Evolutionary conservation across 2,888 invertebrate genomes (phyloP).

Genomic region (Cremastobaeus sp.): DNA sequence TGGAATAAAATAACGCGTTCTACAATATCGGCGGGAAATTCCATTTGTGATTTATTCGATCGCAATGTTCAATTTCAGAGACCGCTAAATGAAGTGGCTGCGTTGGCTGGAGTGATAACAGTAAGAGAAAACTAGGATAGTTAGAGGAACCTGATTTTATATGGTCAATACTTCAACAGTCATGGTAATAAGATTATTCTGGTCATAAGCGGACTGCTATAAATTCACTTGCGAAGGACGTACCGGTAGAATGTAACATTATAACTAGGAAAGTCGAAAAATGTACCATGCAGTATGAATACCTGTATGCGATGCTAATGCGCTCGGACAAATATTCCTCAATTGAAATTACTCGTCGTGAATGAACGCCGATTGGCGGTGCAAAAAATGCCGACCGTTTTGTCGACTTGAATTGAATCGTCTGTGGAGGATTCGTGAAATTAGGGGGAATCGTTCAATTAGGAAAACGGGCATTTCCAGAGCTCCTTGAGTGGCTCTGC

Average conservation of each 20-base stretch:
- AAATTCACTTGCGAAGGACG: constrained; percentile 24
- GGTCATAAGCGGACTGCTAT: constrained; percentile 29
- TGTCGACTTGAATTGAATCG: too few species aligned
- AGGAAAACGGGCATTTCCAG: not conserved
- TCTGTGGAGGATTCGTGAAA: too few species aligned
- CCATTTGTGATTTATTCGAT: too few species aligned
- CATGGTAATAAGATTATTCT: constrained; percentile 50
- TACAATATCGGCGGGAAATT: constrained; percentile 7
- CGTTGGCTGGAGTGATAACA: constrained; percentile 35
- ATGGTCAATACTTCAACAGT: constrained; percentile 43
- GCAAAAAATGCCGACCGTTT: too few species aligned
- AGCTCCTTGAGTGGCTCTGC: not conserved
- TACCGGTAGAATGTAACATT: not conserved
- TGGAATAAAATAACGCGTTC: constrained; percentile 2
- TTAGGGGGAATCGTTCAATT: too few species aligned
- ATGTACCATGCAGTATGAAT: too few species aligned
- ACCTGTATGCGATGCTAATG: too few species aligned
- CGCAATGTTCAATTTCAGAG: too few species aligned
- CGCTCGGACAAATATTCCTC: too few species aligned
- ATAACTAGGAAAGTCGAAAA: not conserved
- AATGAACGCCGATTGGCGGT: too few species aligned
- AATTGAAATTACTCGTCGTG: too few species aligned
- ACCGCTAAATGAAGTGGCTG: constrained; percentile 11
- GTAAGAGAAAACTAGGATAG: constrained; percentile 50
- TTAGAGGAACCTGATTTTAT: constrained; percentile 38